Evolutionary conservation across 2,113 vertebrate genomes (phyloP).

Genomic region (Malurus elegans): DNA sequence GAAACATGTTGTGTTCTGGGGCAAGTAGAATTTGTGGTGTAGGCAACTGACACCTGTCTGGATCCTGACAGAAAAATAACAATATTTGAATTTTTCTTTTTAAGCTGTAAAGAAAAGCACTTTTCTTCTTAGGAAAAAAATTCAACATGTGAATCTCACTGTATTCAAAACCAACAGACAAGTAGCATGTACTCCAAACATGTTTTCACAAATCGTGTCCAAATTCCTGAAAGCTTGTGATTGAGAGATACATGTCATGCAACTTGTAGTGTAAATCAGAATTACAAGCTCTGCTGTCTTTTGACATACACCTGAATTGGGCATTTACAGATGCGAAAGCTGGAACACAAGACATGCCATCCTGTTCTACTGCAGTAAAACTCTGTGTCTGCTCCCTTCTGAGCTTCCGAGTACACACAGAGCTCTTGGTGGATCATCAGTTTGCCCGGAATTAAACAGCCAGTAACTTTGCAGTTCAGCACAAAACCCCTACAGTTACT

Average conservation of each 20-base stretch:
- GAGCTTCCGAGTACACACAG: neutral
- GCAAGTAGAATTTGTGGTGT: neutral
- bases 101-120: neutral
- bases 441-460: neutral
- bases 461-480: neutral
- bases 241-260: neutral
- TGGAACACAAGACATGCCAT: neutral
- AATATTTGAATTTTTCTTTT: neutral
- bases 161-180: neutral
- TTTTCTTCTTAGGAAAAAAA: neutral
- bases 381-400: neutral
- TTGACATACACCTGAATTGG: neutral
- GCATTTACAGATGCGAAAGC: neutral
- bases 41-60: neutral
- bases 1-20: neutral
- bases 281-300: neutral
- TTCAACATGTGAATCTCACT: neutral
- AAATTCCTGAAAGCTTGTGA: neutral
- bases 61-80: neutral
- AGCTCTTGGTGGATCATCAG: neutral
- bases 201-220: fast-evolving
- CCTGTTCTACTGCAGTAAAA: neutral
- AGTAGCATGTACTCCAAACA: neutral
- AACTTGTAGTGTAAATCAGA: neutral
- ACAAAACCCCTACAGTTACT: neutral